Evolutionary conservation across 2,797 vertebrate species (phyloP), one percentile per base, ranked within the genome.

Genomic region (Crenichthys baileyi): DNA sequence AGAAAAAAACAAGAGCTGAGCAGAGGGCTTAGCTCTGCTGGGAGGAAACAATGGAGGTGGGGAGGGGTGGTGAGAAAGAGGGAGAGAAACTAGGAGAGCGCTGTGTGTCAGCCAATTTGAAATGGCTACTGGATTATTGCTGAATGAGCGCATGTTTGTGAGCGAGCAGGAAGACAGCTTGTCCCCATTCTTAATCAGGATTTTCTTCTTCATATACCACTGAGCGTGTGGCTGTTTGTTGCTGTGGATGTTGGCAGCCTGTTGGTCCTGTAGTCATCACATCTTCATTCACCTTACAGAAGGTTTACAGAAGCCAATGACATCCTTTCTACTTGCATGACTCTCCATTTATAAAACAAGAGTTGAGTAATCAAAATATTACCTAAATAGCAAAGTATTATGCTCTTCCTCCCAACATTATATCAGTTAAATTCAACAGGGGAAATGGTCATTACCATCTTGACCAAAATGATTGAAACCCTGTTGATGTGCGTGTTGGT

Each of bases 1-100:
- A 91, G 92, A 90, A 92, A 93, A 91, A 88, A 93, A 90, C 85
- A 88, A 86, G 85, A 90, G 81, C 87, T 73, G 87, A 88, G 85
- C 82, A 83, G 78, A 87, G 89, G 92, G 91, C 90, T 93, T 90
- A 90, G 87, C 87, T 90, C 78, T 74, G n/a, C 88, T 80, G 83
- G 88, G 85, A 90, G 70, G 85, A 77, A 72, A 41, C 50, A 26
- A 60, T 50, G 75, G 48, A 16, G 24, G 72, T 1, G 20, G 29
- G 50, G 79, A 60, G 31, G 55, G 77, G 56, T 55, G 70, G 55
- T 7, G 72, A 74, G 76, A 82, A 75, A 24, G 65, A 78, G 65
- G 6, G 50, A 29, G 63, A 39, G 63, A 76, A 26, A 65, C 20
- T 75, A 73, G 79, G 81, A 65, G 71, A 87, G 81, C 61, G 65